Conservation (phyloP, 1,140 invertebrate genomes). For the Leptoteleia sp. region DNA sequence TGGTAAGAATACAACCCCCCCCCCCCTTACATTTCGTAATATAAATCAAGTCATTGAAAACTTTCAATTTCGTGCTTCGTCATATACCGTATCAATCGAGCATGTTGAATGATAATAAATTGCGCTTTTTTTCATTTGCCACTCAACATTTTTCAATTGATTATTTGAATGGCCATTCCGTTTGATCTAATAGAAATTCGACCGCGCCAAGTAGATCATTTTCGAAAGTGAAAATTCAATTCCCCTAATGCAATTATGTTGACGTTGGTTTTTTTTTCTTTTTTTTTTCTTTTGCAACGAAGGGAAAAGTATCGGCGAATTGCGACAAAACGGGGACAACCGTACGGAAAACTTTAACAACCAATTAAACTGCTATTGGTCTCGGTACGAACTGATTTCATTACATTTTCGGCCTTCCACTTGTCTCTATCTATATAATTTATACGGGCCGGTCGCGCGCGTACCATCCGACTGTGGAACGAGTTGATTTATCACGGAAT, state of each 20-base stretch:
- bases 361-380: constrained; percentile 54
- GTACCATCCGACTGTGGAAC: constrained; percentile 30
- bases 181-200: constrained; percentile 1
- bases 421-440: constrained; percentile 44
- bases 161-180: too few species aligned
- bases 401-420: constrained; percentile 47
- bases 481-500: constrained; percentile 56
- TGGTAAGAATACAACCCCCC: too few species aligned
- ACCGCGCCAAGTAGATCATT: too few species aligned
- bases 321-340: constrained; percentile 22
- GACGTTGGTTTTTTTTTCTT: neutral
- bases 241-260: constrained; percentile 9
- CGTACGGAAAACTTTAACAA: constrained; percentile 49
- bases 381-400: constrained; percentile 39
- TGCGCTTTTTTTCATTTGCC: too few species aligned
- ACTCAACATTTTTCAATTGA: too few species aligned
- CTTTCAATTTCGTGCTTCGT: too few species aligned
- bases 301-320: constrained; percentile 15
- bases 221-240: constrained; percentile 12
- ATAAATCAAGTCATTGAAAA: too few species aligned
- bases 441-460: constrained; percentile 25
- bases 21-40: too few species aligned
- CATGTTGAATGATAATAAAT: too few species aligned
- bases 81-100: too few species aligned
- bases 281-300: constrained; percentile 12